A percentile compares a stretch with the other conserved stretches of the same genome.
Evolutionary conservation across 37 sponge, comb jelly and placozoan genomes (phyloP).

Genomic region (Ianthella basta): DNA sequence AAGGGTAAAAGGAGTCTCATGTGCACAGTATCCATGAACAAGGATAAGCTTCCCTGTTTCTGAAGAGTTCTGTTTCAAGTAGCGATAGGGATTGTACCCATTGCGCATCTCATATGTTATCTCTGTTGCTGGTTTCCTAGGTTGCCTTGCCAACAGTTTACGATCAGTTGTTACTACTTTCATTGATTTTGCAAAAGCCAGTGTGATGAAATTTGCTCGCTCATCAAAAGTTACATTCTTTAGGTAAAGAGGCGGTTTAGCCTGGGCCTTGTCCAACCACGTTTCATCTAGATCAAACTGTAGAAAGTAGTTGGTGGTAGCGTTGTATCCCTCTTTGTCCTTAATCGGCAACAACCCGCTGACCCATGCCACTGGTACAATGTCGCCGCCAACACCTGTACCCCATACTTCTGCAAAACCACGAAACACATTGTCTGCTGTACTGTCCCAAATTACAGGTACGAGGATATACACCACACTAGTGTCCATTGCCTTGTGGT

Average conservation of each 20-base stretch:
- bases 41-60: conserved; percentile 45
- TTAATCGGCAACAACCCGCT: conserved; percentile 31
- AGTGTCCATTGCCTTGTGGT: neutral
- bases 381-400: neutral
- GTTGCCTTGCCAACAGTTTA: neutral
- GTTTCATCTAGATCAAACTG: conserved; percentile 5
- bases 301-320: neutral
- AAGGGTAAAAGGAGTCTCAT: conserved; percentile 43
- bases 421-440: conserved; percentile 20
- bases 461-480: conserved; percentile 19
- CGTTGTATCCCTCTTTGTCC: neutral
- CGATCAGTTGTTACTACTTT: conserved; percentile 21
- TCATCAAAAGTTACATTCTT: conserved; percentile 48
- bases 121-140: neutral
- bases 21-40: conserved; percentile 67
- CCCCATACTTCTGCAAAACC: conserved; percentile 59
- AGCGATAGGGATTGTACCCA: conserved; percentile 5
- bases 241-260: conserved; percentile 27
- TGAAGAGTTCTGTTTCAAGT: neutral
- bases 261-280: conserved; percentile 30
- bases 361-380: conserved; percentile 58
- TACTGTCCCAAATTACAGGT: conserved; percentile 30
- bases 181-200: conserved; percentile 23
- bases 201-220: conserved; percentile 34
- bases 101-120: conserved; percentile 20